A percentile compares a stretch with the other conserved stretches of the same genome.
Evolutionary conservation across 2,797 vertebrate species (phyloP).

Genomic region (Discoglossus pictus): DNA sequence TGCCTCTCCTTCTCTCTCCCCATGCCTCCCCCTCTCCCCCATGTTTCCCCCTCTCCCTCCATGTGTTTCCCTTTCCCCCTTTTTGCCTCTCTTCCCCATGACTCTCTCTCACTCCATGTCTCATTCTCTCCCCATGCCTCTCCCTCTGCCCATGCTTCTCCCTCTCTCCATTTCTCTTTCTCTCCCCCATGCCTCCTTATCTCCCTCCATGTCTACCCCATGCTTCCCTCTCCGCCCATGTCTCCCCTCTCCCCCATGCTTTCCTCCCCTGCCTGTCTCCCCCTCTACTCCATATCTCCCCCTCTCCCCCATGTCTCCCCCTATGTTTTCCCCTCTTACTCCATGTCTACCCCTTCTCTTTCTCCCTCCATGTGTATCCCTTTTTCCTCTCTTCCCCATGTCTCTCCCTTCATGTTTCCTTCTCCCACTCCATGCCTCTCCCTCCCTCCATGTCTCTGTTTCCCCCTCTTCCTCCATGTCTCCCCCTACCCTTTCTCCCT

Average conservation of each 20-base stretch:
- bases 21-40: background rate
- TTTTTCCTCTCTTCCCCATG: background rate
- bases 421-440: background rate
- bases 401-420: background rate
- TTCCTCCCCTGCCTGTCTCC: too few relatives aligned
- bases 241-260: background rate
- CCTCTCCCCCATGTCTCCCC: too few relatives aligned
- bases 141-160: too few relatives aligned
- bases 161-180: too few relatives aligned
- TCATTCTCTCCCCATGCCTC: background rate
- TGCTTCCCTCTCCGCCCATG: too few relatives aligned
- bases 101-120: background rate
- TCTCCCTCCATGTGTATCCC: background rate
- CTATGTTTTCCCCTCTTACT: background rate
- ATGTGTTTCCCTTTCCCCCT: background rate
- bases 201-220: background rate
- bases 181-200: background rate
- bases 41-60: too few relatives aligned
- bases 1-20: too few relatives aligned
- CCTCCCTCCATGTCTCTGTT: background rate
- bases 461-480: background rate
- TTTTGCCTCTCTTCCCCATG: background rate
- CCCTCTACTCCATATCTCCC: too few relatives aligned
- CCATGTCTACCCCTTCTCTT: background rate
- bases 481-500: background rate